A percentile compares a stretch with the other conserved stretches of the same genome.
These are phyloP conservation scores for Phylloscopus trochilus DNA, from an alignment of 2,113 vertebrate species.

Conservation along the genomic window DNA sequence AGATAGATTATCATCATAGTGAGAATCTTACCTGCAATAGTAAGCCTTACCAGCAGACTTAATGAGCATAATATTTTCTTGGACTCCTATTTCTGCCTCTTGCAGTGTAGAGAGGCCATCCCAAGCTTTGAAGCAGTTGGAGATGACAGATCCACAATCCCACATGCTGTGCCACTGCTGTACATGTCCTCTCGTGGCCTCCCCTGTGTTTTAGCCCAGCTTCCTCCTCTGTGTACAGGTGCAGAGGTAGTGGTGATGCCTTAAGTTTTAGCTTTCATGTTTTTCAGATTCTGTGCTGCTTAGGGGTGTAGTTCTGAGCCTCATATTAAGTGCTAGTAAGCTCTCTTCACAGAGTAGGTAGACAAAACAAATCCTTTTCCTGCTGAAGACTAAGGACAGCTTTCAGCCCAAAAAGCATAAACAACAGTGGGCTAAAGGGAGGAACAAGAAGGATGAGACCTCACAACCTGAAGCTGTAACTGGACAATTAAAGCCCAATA, in stretches of 20 bases:
- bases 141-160: not conserved
- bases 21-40: not conserved
- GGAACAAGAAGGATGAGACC: not conserved
- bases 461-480: not conserved
- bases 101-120: not conserved
- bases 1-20: too few species aligned
- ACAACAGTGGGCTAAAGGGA: not conserved
- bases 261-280: not conserved
- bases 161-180: not conserved
- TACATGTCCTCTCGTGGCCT: rapidly evolving
- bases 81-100: not conserved
- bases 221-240: not conserved
- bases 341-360: not conserved
- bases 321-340: not conserved
- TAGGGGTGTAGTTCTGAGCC: not conserved
- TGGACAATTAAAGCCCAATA: not conserved
- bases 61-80: not conserved
- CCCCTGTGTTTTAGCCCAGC: not conserved
- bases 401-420: not conserved
- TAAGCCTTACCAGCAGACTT: not conserved
- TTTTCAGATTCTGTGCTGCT: not conserved
- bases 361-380: not conserved
- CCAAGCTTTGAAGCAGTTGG: not conserved
- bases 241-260: not conserved
- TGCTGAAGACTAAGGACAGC: not conserved